Conservation (phyloP, 37 sponge, comb jelly and placozoan species). For the Lycopodina hypogea region DNA sequence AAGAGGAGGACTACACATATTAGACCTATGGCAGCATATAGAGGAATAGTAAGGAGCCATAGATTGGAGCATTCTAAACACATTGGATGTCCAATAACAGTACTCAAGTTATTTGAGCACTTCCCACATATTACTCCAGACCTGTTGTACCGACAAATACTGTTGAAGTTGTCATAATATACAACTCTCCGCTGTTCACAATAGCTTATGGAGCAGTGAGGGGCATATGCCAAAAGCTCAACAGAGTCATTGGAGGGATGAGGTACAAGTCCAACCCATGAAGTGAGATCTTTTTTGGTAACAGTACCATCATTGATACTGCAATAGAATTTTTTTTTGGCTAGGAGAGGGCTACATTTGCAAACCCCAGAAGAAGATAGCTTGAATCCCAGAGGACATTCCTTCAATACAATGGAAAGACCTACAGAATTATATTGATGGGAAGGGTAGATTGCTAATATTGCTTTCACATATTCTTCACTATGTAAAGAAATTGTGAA, state of each 20-base stretch:
- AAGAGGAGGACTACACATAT: slow-evolving; percentile 17
- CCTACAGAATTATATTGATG: not conserved
- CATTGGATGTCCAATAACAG: slow-evolving; percentile 12
- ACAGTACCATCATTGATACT: not conserved
- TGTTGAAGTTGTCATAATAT: not conserved
- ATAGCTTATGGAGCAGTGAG: slow-evolving; percentile 16
- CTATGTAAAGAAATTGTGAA: slow-evolving; percentile 7
- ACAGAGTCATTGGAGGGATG: not conserved
- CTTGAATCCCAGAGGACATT: slow-evolving; percentile 23
- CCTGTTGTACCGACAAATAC: slow-evolving; percentile 11
- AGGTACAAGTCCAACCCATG: slow-evolving; percentile 12
- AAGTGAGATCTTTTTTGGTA: not conserved
- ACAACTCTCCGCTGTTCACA: not conserved
- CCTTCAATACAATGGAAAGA: not conserved
- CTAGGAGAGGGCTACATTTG: slow-evolving; percentile 1
- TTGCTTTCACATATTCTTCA: not conserved
- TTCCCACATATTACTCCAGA: slow-evolving; percentile 41
- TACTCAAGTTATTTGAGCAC: slow-evolving; percentile 22
- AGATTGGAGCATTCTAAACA: slow-evolving; percentile 31
- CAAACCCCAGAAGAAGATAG: not conserved
- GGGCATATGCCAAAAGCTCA: not conserved
- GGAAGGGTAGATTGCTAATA: not conserved
- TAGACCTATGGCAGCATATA: slow-evolving; percentile 13
- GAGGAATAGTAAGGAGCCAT: slow-evolving; percentile 16
- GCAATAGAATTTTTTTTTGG: not conserved